Evolutionary conservation across 1,140 invertebrate species (phyloP), one percentile per base, ranked within the genome.

Genomic region (Nasonia vitripennis): DNA sequence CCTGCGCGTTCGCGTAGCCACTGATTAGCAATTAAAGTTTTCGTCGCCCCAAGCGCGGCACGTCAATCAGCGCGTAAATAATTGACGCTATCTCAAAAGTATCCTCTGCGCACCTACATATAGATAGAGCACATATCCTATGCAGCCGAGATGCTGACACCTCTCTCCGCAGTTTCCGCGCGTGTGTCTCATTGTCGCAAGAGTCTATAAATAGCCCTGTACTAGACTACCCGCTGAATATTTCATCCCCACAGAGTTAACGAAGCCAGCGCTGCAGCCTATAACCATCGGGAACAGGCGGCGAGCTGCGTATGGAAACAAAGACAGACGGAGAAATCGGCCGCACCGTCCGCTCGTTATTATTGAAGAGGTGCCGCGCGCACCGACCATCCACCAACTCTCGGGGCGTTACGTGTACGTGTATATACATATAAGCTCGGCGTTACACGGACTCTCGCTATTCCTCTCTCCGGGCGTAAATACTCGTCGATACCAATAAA

Each of bases 401-500:
- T n/a, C 55, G 55, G 20, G 20, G 55, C 20, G 55, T 62, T 62
- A 62, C 17, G 17, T n/a, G 17, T 17, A 12, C 1, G 1, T 45
- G 34, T 17, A 41, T 79, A 14, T 27, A 45, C 1, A 27, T n/a
- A 67, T 75, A 81, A 75, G 67, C n/a, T 41, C n/a, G 31, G 17
- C 48, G 68, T 27, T 20, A 77, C 37, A 9, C 37, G 37, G 37
- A 41, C 37, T 7, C 37, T 41, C 37, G 4, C 4, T 41, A 5
- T 41, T 9, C 7, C 41, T 82, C 41, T 12, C 55, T 27, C 0
- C 62, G 41, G 9, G 75, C 62, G 74, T 84, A 78, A 78, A 87
- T 86, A 83, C 86, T 80, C 62, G 86, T 85, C 87, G 89, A 88
- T 89, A 87, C 85, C 90, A 86, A 92, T 91, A 92, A 92, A 91